Percentiles rank a stretch among this genome's conserved stretches.
Evolutionary conservation across 2,888 invertebrate species (phyloP).

Genomic region (Apotomis capreana): DNA sequence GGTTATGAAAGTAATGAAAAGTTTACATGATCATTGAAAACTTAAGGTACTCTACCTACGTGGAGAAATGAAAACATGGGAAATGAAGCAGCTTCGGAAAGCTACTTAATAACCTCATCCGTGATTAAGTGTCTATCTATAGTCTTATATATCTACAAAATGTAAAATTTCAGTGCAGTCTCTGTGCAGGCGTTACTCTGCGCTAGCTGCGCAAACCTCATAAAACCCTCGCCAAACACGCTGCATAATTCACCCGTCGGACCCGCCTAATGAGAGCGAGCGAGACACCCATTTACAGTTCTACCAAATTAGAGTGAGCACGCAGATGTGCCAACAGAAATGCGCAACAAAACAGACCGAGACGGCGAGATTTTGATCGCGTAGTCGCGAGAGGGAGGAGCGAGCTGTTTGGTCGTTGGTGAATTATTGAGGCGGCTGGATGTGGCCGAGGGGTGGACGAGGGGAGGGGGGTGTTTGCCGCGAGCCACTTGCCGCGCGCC

Average conservation of each 20-base stretch:
- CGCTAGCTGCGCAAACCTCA: conserved; percentile 70
- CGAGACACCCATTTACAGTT: conserved; percentile 48
- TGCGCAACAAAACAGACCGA: conserved; percentile 60
- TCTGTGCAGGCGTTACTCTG: conserved; percentile 63
- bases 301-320: conserved; percentile 47
- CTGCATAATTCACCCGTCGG: conserved; percentile 73
- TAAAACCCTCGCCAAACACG: conserved; percentile 75
- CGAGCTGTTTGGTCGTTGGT: conserved; percentile 67
- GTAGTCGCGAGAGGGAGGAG: conserved; percentile 61
- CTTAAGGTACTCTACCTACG: no score
- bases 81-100: no score
- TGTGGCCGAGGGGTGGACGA: conserved; percentile 53
- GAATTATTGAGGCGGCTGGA: conserved; percentile 76
- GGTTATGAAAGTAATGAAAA: no score
- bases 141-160: no score
- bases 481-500: conserved; percentile 67
- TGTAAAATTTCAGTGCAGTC: conserved; percentile 36
- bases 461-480: conserved; percentile 49
- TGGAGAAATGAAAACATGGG: no score
- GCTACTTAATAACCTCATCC: no score
- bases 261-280: conserved; percentile 71
- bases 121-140: no score
- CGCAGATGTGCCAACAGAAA: conserved; percentile 54
- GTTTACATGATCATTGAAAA: no score
- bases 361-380: conserved; percentile 53